Evolutionary conservation across 2,888 invertebrate genomes (phyloP).

Genomic region (Enchytraeus crypticus): DNA sequence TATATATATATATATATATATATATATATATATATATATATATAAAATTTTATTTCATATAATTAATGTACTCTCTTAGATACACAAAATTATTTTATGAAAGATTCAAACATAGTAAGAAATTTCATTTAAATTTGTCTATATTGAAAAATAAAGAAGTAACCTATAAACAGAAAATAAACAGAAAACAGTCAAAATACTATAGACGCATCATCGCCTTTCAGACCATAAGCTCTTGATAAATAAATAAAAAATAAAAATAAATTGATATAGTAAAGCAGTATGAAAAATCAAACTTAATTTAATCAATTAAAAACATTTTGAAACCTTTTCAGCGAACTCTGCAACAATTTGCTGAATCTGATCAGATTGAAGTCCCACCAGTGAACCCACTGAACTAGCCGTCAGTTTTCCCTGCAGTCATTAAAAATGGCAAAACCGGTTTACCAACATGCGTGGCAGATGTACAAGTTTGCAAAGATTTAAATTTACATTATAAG

Average conservation of each 20-base stretch:
- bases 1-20: background rate
- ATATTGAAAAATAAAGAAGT: no score
- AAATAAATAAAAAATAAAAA: no score
- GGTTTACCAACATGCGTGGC: background rate
- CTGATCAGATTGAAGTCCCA: slow-evolving; percentile 11
- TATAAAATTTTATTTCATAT: background rate
- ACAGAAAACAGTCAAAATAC: no score
- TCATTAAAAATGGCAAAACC: background rate
- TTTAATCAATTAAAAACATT: no score
- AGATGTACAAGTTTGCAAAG: background rate
- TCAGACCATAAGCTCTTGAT: no score
- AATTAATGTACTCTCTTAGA: background rate
- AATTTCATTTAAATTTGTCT: no score
- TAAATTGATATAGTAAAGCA: no score
- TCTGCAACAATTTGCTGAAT: slow-evolving; percentile 11
- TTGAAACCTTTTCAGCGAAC: slow-evolving; percentile 12
- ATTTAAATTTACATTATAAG: background rate
- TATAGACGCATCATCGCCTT: no score
- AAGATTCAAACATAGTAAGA: no score
- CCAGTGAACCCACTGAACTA: slow-evolving; percentile 9
- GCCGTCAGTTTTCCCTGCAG: slow-evolving; percentile 7
- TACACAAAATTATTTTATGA: no score
- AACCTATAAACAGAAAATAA: no score
- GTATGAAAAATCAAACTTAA: no score
- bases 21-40: background rate